phyloP scores from a whole-genome alignment of 2,888 invertebrate species.

The Camponotus fellah region DNA sequence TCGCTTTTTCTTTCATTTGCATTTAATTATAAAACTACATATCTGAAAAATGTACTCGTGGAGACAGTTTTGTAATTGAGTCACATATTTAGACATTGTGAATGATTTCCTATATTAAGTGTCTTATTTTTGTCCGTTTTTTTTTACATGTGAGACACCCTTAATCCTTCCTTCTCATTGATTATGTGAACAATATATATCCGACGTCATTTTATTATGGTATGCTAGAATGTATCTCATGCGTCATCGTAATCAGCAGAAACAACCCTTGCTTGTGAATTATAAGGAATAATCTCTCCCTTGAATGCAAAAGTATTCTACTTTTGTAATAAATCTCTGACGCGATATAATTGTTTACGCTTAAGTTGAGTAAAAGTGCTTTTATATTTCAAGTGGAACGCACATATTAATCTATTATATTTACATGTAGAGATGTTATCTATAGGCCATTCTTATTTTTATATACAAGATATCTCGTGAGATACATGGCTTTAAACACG shows the following conservation, averaged over 20 bases:
- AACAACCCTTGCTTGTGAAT: not conserved
- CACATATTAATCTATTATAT: constrained; percentile 24
- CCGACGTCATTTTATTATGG: constrained; percentile 17
- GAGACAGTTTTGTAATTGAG: not conserved
- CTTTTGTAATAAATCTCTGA: constrained; percentile 1
- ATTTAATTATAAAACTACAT: not conserved
- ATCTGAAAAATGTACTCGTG: not conserved
- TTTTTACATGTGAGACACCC: not conserved
- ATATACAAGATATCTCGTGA: constrained; percentile 9
- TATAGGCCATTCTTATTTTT: constrained; percentile 28
- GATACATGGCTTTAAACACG: constrained; percentile 17
- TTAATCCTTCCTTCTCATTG: not conserved
- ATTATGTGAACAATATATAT: not conserved
- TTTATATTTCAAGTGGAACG: constrained; percentile 12
- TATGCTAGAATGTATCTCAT: not conserved
- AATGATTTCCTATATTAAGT: not conserved
- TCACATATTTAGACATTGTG: constrained; percentile 6
- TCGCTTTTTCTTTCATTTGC: not conserved
- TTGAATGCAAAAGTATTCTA: not conserved
- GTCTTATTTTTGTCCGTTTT: not conserved
- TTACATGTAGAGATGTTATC: constrained; percentile 23
- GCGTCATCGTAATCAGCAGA: constrained; percentile 22
- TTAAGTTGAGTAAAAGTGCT: constrained; percentile 28
- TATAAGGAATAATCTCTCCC: not conserved
- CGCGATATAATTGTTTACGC: not conserved